phyloP scores from a whole-genome alignment of 2,113 vertebrate species.

The Aviceda subcristata region DNA sequence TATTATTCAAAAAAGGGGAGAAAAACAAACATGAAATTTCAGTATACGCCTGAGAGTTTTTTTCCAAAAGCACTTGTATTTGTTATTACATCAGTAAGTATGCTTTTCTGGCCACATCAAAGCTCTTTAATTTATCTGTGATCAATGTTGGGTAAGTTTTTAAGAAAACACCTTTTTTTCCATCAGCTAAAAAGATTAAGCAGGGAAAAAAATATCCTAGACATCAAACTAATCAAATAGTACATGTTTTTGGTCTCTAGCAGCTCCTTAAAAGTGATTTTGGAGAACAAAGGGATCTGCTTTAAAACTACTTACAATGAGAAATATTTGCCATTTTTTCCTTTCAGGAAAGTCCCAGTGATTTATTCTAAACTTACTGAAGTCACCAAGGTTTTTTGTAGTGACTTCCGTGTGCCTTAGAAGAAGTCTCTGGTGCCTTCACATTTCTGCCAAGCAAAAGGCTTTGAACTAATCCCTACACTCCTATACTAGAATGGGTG shows the following conservation, averaged over 20 bases:
- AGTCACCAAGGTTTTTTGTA: neutral
- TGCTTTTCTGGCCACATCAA: slow-evolving; percentile 67
- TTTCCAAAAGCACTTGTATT: slow-evolving; percentile 65
- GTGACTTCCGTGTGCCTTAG: neutral
- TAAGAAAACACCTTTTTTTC: slow-evolving; percentile 33
- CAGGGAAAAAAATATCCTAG: neutral
- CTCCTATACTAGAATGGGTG: neutral
- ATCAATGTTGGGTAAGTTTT: slow-evolving; percentile 36
- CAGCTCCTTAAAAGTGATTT: neutral
- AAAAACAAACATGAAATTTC: slow-evolving; percentile 61
- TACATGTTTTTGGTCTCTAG: neutral
- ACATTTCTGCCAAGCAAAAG: neutral
- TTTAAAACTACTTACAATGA: neutral
- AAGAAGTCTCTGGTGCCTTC: neutral
- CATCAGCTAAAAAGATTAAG: slow-evolving; percentile 26
- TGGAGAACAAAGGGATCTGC: neutral
- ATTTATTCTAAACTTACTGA: slow-evolving; percentile 2
- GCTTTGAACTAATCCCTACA: neutral
- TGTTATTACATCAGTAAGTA: slow-evolving; percentile 57
- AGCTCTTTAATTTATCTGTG: slow-evolving; percentile 62
- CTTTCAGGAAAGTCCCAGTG: slow-evolving; percentile 14
- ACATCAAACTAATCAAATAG: neutral
- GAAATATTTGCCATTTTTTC: slow-evolving; percentile 16
- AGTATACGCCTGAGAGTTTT: slow-evolving; percentile 42
- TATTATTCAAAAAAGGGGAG: slow-evolving; percentile 59